Evolutionary conservation across 1,140 invertebrate species (phyloP).

Genomic region (Drosophila rhopaloa): DNA sequence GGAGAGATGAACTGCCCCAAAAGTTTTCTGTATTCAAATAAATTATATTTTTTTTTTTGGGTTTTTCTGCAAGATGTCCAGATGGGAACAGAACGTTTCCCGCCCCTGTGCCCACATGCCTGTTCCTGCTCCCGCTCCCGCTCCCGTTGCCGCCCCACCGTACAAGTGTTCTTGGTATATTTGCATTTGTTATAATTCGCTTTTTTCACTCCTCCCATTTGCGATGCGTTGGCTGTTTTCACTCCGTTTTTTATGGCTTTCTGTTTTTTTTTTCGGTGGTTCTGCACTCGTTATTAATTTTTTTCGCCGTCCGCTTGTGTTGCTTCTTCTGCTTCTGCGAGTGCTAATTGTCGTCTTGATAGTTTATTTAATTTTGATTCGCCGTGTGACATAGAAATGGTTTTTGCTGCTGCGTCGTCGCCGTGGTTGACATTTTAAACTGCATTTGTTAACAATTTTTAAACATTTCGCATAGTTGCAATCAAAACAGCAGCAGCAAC

Average conservation of each 20-base stretch:
- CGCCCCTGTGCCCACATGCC: neutral
- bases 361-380: slow-evolving; percentile 46
- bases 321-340: slow-evolving; percentile 4
- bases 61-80: slow-evolving; percentile 19
- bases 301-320: slow-evolving; percentile 23
- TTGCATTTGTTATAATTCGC: slow-evolving; percentile 42
- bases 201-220: slow-evolving; percentile 34
- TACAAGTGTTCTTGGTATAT: slow-evolving; percentile 63
- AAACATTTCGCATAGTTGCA: slow-evolving; percentile 65
- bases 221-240: slow-evolving; percentile 77
- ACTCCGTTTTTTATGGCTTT: slow-evolving; percentile 31
- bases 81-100: slow-evolving; percentile 7
- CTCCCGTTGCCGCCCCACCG: slow-evolving; percentile 13
- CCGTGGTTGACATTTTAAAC: slow-evolving; percentile 79
- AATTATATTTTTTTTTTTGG: slow-evolving; percentile 2
- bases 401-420: slow-evolving; percentile 59
- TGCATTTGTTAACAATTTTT: slow-evolving; percentile 81
- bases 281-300: slow-evolving; percentile 48
- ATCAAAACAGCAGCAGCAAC: slow-evolving; percentile 15
- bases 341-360: slow-evolving; percentile 56
- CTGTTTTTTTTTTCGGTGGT: slow-evolving; percentile 38
- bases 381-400: slow-evolving; percentile 71
- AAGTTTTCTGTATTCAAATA: slow-evolving; percentile 27
- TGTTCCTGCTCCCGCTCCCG: neutral
- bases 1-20: slow-evolving; percentile 9